Percentiles rank a stretch among this genome's conserved stretches.
Conservation (phyloP, 2,888 invertebrate species). For the Habroteleia sp. region DNA sequence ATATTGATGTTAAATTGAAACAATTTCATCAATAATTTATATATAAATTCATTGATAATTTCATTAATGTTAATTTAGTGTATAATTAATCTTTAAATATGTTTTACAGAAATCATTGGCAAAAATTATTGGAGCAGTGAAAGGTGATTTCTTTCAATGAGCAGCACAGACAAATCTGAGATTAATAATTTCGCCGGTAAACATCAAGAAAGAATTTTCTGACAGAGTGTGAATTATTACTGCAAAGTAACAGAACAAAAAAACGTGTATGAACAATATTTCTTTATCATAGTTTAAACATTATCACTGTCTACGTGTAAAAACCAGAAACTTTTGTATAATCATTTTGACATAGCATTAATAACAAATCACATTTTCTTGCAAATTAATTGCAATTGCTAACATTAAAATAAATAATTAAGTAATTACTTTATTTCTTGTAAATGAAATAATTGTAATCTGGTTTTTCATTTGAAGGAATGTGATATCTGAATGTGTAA, state of each 20-base stretch:
- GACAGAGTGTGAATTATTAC: conserved; percentile 14
- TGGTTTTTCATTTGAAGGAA: conserved; percentile 28
- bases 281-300: conserved; percentile 14
- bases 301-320: conserved; percentile 11
- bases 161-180: conserved; percentile 21
- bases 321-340: conserved; percentile 14
- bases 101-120: conserved; percentile 76
- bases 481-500: conserved; percentile 34
- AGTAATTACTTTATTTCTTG: too few species aligned
- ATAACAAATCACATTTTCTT: too few species aligned
- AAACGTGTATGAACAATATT: conserved; percentile 38
- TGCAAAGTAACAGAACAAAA: conserved; percentile 32
- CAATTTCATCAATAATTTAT: too few species aligned
- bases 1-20: too few species aligned
- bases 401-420: neutral
- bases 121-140: conserved; percentile 80
- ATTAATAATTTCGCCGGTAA: conserved; percentile 25
- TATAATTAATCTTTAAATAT: too few species aligned
- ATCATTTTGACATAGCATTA: too few species aligned
- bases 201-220: conserved; percentile 12
- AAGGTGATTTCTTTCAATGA: conserved; percentile 73
- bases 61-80: too few species aligned
- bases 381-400: neutral
- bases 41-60: too few species aligned
- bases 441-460: too few species aligned